These are phyloP conservation scores for Cylindroiulus punctatus DNA, from an alignment of 2,888 invertebrate species.

Conservation along the genomic window DNA sequence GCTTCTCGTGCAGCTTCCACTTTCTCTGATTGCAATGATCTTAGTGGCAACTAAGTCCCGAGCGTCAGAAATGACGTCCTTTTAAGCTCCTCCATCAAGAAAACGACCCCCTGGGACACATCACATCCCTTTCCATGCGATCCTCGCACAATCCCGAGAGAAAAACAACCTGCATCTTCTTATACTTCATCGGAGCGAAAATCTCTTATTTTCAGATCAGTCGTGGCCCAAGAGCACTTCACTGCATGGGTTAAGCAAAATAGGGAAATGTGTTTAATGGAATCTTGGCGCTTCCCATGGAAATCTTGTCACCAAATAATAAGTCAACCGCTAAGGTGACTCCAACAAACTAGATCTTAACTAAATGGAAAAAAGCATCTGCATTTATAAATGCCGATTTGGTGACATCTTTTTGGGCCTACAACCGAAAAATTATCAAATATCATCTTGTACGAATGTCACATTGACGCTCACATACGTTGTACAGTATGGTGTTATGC, in stretches of 20 bases:
- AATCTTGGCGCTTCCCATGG: background rate
- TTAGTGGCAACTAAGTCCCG: slow-evolving; percentile 29
- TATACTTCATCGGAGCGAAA: slow-evolving; percentile 42
- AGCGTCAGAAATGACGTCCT: slow-evolving; percentile 42
- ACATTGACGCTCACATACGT: too few relatives aligned
- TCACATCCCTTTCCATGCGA: slow-evolving; percentile 27
- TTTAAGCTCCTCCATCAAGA: slow-evolving; percentile 42
- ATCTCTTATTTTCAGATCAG: slow-evolving; percentile 33
- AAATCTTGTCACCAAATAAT: background rate
- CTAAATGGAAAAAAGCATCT: slow-evolving; percentile 11
- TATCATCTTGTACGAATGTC: too few relatives aligned
- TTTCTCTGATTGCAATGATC: slow-evolving; percentile 42
- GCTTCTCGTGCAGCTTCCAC: slow-evolving; percentile 34
- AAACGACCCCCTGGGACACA: slow-evolving; percentile 42
- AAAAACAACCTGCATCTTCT: slow-evolving; percentile 28
- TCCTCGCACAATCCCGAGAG: slow-evolving; percentile 20
- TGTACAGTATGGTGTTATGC: too few relatives aligned
- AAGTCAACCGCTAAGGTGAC: slow-evolving; percentile 29
- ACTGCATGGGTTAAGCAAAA: slow-evolving; percentile 20
- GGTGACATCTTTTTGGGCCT: background rate
- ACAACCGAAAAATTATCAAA: too few relatives aligned
- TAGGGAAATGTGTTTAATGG: slow-evolving; percentile 17
- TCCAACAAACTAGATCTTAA: background rate
- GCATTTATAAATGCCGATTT: background rate
- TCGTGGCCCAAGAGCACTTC: background rate